Base-by-base conservation (phyloP, 1,140 invertebrate species). In the Eufriesea mexicana region DNA sequence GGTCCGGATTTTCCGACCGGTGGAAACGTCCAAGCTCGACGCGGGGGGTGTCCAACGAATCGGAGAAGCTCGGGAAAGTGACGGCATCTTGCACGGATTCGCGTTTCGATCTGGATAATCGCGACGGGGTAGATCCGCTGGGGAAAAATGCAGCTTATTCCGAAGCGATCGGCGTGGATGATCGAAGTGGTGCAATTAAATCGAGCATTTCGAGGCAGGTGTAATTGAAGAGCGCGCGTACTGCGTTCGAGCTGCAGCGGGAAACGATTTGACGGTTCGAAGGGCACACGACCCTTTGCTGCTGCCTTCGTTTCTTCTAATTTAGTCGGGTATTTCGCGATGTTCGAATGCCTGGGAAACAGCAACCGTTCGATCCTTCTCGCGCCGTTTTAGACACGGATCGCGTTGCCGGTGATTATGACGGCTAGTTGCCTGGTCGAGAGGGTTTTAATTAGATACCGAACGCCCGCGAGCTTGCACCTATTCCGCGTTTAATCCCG, bases 301-400 rank as follows among this genome's bases (percentile, higher is more conserved):
- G 35, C 23, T 25, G 62, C 59, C 82, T 77, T 86, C 85, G 66
- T 76, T 85, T 87, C 85, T 85, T 73, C 66, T 57, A 88, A 87
- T 87, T 88, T 84, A 88, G 64, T 49, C 28, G 23, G 8, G 18
- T 54, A 18, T 66, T 25, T 64, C 42, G 28, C 57, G 55, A 57
- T 54, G 55, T 78, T 82, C 72, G 35, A 64, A 28, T 67, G 45
- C 54, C 16, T 59, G 59, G 12, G 8, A 42, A 51, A 55, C 35
- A 73, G 59, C 51, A 54, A 74, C 57, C 59, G 16, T 66, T 25
- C 71, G 72, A 77, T 86, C 75, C 55, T 25, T 47, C 61, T 75
- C 59, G 75, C 47, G 47, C 57, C 57, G 42, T 28, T 59, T 67
- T 51, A 28, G n/a, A 77, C 49, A 16, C 1, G 20, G 16, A 47